A percentile compares a stretch with the other conserved stretches of the same genome.
Evolutionary conservation across 2,113 vertebrate genomes (phyloP).

Genomic region (Actinemys pallida): DNA sequence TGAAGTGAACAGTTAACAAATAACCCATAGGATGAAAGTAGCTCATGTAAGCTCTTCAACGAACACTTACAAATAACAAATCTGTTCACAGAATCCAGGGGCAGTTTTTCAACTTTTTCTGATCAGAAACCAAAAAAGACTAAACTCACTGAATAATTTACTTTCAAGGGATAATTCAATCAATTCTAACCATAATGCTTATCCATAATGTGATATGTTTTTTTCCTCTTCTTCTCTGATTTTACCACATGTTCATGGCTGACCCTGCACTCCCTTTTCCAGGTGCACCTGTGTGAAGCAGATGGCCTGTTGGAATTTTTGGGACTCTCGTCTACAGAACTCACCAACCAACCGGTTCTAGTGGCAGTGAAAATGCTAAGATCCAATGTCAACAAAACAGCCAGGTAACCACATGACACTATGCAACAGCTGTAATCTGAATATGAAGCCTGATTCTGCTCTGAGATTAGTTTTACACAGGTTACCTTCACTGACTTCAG

Average conservation of each 20-base stretch:
- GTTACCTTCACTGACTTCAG: neutral
- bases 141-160: neutral
- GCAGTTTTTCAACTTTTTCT: neutral
- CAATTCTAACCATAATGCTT: neutral
- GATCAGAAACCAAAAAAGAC: neutral
- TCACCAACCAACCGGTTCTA: constrained; percentile 74
- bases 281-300: constrained; percentile 89
- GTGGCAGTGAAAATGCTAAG: constrained; percentile 89
- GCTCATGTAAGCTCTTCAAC: too few species aligned
- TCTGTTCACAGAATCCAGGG: neutral
- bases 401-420: constrained; percentile 72
- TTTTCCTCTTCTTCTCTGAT: neutral
- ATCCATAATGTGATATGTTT: neutral
- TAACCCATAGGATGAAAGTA: too few species aligned
- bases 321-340: constrained; percentile 77
- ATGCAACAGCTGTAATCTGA: too few species aligned
- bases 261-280: neutral
- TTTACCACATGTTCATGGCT: neutral
- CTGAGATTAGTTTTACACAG: neutral
- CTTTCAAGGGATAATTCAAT: neutral
- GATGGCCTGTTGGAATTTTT: constrained; percentile 83
- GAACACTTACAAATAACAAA: neutral
- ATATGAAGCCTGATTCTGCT: neutral
- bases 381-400: constrained; percentile 85
- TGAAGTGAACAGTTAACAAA: too few species aligned